phyloP scores from a whole-genome alignment of 64 coral and sea anemone genomes.

The Stylophora pistillata region DNA sequence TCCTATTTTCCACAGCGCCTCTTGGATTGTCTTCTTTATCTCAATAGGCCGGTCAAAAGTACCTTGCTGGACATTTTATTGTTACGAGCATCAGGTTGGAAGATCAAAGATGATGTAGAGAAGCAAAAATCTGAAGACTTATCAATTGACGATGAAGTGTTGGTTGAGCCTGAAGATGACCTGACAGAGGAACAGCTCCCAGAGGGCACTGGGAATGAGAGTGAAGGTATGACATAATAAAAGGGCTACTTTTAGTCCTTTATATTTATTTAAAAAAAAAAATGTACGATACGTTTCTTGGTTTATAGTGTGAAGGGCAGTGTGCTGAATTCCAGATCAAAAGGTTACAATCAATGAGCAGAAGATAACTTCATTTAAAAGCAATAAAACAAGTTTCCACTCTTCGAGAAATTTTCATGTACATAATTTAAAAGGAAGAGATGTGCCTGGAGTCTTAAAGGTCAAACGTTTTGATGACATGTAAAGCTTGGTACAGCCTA shows the following conservation, averaged over 20 bases:
- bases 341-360: too few relatives aligned
- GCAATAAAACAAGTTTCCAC: too few relatives aligned
- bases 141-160: conserved; percentile 20
- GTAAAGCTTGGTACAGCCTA: too few relatives aligned
- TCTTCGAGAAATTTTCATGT: too few relatives aligned
- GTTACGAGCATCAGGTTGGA: conserved; percentile 62
- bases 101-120: background rate
- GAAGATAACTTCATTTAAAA: too few relatives aligned
- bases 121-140: conserved; percentile 21
- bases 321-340: too few relatives aligned
- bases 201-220: conserved; percentile 27
- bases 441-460: too few relatives aligned
- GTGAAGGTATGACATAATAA: background rate
- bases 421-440: too few relatives aligned
- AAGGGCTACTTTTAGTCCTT: background rate
- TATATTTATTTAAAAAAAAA: too few relatives aligned
- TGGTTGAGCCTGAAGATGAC: conserved; percentile 27
- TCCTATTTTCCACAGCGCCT: background rate
- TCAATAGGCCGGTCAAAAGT: conserved; percentile 28
- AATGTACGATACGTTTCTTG: too few relatives aligned
- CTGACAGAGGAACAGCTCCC: conserved; percentile 13
- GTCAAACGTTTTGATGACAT: too few relatives aligned
- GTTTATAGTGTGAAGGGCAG: too few relatives aligned
- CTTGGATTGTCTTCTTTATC: background rate
- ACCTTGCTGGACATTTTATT: conserved; percentile 49